Percentiles rank a stretch among this genome's conserved stretches.
phyloP scores from a whole-genome alignment of 2,888 invertebrate species.

The Elegia similella region DNA sequence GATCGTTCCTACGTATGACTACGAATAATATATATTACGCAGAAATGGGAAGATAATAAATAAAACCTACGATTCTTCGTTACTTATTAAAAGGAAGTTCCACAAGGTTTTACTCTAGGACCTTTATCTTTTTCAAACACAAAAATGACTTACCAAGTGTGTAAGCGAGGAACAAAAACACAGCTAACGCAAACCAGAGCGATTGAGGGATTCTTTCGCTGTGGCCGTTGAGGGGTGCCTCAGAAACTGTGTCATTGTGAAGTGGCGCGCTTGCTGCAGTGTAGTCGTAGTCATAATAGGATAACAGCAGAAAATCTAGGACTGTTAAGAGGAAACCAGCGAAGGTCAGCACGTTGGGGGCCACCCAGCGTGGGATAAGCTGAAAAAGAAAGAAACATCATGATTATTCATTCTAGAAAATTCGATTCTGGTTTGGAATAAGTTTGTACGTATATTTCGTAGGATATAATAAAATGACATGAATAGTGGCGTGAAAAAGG shows the following conservation, averaged over 20 bases:
- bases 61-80: background rate
- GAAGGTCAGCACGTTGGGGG: slow-evolving; percentile 98
- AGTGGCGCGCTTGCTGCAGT: slow-evolving; percentile 84
- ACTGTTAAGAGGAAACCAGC: slow-evolving; percentile 96
- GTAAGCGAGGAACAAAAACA: slow-evolving; percentile 96
- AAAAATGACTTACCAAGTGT: slow-evolving; percentile 89
- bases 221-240: slow-evolving; percentile 50
- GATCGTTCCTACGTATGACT: too few species aligned
- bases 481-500: too few species aligned
- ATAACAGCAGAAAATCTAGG: slow-evolving; percentile 91
- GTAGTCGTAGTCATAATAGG: slow-evolving; percentile 94
- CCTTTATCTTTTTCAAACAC: background rate
- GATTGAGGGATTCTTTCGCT: slow-evolving; percentile 86
- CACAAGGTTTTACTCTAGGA: background rate
- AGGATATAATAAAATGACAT: too few species aligned
- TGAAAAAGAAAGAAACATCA: slow-evolving; percentile 64
- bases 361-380: slow-evolving; percentile 97
- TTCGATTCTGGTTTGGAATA: too few species aligned
- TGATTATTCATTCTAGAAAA: too few species aligned
- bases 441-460: too few species aligned
- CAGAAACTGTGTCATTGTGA: slow-evolving; percentile 52
- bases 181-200: slow-evolving; percentile 92
- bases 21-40: too few species aligned
- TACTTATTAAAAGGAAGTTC: background rate
- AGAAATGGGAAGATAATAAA: too few species aligned